These are phyloP conservation scores for Nothobranchius kuhntae DNA, from an alignment of 2,113 vertebrate genomes.

Conservation along the genomic window DNA sequence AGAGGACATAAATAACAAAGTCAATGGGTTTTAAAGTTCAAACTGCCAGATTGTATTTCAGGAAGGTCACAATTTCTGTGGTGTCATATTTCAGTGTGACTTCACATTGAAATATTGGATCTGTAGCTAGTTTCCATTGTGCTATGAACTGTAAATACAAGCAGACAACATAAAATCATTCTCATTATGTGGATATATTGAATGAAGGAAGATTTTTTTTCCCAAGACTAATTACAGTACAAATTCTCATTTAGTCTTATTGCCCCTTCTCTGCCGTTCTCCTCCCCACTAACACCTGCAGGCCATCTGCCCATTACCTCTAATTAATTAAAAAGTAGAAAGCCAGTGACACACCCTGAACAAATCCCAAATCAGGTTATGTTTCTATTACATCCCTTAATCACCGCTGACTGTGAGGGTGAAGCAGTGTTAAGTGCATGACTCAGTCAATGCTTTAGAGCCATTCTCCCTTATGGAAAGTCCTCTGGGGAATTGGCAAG, in stretches of 20 bases:
- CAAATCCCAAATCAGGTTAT: conserved; percentile 29
- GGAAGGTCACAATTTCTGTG: not conserved
- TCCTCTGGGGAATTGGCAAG: conserved; percentile 15
- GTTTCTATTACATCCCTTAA: conserved; percentile 16
- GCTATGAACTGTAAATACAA: not conserved
- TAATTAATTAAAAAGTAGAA: conserved; percentile 31
- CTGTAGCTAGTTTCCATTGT: not conserved
- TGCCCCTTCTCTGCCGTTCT: not conserved
- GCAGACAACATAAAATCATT: not conserved
- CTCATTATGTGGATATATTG: not conserved
- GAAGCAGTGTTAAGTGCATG: conserved; percentile 2
- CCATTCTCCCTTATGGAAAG: conserved; percentile 4
- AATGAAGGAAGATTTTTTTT: not conserved
- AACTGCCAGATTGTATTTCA: not conserved
- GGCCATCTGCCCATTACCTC: conserved; percentile 46
- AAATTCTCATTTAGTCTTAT: not conserved
- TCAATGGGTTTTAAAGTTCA: conserved; percentile 14
- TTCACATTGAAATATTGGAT: not conserved
- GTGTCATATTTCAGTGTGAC: not conserved
- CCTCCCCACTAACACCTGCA: conserved; percentile 26
- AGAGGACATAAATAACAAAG: not conserved
- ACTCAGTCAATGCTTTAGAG: conserved; percentile 6
- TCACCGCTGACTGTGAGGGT: not conserved
- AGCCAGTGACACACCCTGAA: conserved; percentile 18
- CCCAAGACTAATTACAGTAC: not conserved